Percentiles rank a stretch among this genome's conserved stretches.
phyloP scores from a whole-genome alignment of 1,140 invertebrate genomes.

The Danaus melanippus region DNA sequence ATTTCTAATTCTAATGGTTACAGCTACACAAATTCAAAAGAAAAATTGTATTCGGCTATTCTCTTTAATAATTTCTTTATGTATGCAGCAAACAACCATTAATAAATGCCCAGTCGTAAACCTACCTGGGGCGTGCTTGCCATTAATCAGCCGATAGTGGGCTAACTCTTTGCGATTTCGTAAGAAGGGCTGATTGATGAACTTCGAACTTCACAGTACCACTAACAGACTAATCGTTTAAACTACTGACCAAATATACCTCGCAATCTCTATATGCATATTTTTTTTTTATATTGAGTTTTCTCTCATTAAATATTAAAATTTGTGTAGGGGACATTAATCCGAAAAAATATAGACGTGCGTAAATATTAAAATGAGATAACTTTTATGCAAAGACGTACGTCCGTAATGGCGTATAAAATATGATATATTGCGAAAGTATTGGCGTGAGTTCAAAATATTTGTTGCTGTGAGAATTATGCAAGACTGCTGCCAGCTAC shows the following conservation, averaged over 20 bases:
- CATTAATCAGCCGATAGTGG: conserved; percentile 25
- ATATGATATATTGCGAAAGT: conserved; percentile 27
- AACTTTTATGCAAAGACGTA: conserved; percentile 24
- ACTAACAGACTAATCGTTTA: too few relatives aligned
- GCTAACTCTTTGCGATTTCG: conserved; percentile 20
- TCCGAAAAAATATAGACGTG: neutral
- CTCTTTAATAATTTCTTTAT: conserved; percentile 18
- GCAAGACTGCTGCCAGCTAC: conserved; percentile 17
- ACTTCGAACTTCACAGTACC: conserved; percentile 5
- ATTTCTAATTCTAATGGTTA: too few relatives aligned
- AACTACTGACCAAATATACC: too few relatives aligned
- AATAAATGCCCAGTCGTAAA: conserved; percentile 21
- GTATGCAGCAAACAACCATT: conserved; percentile 25
- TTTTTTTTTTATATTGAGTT: too few relatives aligned
- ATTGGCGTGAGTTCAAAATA: conserved; percentile 29
- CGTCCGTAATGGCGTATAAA: conserved; percentile 26
- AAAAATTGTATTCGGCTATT: neutral
- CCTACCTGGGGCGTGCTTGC: conserved; percentile 17
- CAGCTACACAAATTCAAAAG: neutral
- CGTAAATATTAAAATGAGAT: conserved; percentile 14
- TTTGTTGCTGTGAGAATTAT: conserved; percentile 25
- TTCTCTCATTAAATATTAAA: too few relatives aligned
- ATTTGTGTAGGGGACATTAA: too few relatives aligned
- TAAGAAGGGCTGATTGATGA: conserved; percentile 20
- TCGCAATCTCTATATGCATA: too few relatives aligned